Evolutionary conservation across 2,113 vertebrate species (phyloP), one percentile per base, ranked within the genome.

Genomic region (Ctenodactylus gundi): DNA sequence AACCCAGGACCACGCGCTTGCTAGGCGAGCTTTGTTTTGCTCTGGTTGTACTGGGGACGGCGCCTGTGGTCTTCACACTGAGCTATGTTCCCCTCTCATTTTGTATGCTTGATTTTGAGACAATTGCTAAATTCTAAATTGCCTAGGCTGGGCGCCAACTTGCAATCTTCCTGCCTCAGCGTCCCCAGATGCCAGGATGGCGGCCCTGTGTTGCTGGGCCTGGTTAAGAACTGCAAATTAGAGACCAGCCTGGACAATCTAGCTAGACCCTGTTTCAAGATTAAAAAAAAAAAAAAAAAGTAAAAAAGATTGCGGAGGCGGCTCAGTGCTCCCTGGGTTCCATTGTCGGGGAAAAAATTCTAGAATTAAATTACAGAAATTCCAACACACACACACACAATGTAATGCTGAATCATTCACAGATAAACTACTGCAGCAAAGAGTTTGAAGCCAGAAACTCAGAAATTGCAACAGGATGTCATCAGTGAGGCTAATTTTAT

Each of bases 331-430:
- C 55, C 25, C 55, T 44, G 17, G 23, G 29, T 41, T 60, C 78
- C 60, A 60, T 44, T 27, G 8, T 41, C 57, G 44, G 23, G 49
- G 17, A 36, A 62, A 39, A 62, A 88, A 76, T 83, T 86, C 49
- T 77, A 27, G 31, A 53, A 85, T 88, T 88, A 75, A 70, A 62
- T 65, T 76, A 82, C 53, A 85, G 77, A 92, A 93, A 44, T 65
- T 72, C 17, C 46, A 58, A 17, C 17, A 55, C 80, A 68, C 55
- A 87, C 31, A 34, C 11, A 88, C 68, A 51, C 46, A 64, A 90
- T 86, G 29, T 46, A 76, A 70, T 81, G 65, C 41, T 46, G 18
- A 76, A 4, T 82, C 78, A 51, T 67, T 81, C 73, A 80, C 49
- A 87, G 64, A 44, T 46, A 70, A 85, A 41, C 11, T 75, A 49